Evolutionary conservation across 64 coral and sea anemone species (phyloP), one percentile per base, ranked within the genome.

Genomic region (Pocillopora verrucosa): DNA sequence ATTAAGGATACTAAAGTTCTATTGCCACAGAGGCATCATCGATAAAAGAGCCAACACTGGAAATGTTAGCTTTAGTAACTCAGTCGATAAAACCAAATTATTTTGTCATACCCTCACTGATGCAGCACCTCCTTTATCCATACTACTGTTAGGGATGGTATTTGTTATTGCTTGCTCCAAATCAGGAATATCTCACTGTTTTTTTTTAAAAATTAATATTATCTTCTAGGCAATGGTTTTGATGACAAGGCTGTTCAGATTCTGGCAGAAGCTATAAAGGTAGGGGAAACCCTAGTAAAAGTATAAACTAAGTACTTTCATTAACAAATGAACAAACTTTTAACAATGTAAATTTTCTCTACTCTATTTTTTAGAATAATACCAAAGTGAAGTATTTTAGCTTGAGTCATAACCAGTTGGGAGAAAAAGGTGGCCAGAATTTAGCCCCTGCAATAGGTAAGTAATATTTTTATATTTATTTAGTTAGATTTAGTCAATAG

Each of bases 171-270:
- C 15, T 41, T 75, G 1, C 20, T 59, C 25, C 35, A 36, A 60
- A 16, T 30, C 13, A 61, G 10, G 9, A 64, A 41, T 57, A 41
- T 22, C 11, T 9, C 25, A 22, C 24, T 3, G 56, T n/a, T 37
- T 74, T 74, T 30, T 19, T 36, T 90, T 17, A 20, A 73, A 5
- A 4, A 7, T 51, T 51, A 51, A 51, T 7, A 7, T 51, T 51
- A 51, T 51, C 41, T 51, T 51, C 41, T 75, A 98, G 96, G 89
- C 11, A 99, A 95, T 89, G 78, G 67, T 17, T 95, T 99, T 95
- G 97, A 99, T 90, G 97, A 99, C 67, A 99, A 93, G 70, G 94
- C 93, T 86, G 94, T 92, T 59, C 72, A 35, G 59, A 91, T 93
- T 80, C 75, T 99, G 74, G 91, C 93, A 11, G 97, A 99, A 75